These are phyloP conservation scores for Oxycera nigricornis DNA, from an alignment of 2,888 invertebrate species.

Conservation along the genomic window DNA sequence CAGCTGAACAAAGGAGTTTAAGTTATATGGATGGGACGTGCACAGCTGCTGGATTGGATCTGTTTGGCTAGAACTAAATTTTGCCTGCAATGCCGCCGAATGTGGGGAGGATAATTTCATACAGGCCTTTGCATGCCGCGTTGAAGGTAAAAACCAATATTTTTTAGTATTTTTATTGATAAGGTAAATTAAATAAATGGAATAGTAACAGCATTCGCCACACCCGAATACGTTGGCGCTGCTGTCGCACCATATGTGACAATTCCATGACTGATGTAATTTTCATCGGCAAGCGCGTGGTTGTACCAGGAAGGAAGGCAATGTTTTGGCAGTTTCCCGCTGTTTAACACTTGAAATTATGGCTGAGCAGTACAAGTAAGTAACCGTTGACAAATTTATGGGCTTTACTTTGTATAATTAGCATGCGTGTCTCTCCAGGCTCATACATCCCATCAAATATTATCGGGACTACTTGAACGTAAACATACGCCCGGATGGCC, in stretches of 20 bases:
- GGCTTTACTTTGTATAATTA: too few species aligned
- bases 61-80: not conserved
- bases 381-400: not conserved
- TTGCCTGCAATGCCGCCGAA: too few species aligned
- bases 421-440: constrained; percentile 67
- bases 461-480: constrained; percentile 76
- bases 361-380: constrained; percentile 52
- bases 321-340: too few species aligned
- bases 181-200: too few species aligned
- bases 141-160: too few species aligned
- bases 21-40: constrained; percentile 2
- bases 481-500: constrained; percentile 78
- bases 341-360: too few species aligned
- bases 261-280: too few species aligned
- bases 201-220: too few species aligned
- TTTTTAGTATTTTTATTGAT: too few species aligned
- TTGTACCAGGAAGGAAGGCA: not conserved
- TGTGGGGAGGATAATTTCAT: too few species aligned
- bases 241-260: not conserved
- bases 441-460: constrained; percentile 78
- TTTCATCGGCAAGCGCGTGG: not conserved
- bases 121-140: too few species aligned
- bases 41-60: not conserved
- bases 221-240: too few species aligned
- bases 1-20: not conserved